phyloP scores from a whole-genome alignment of 2,888 invertebrate species.

The Noctua comes region DNA sequence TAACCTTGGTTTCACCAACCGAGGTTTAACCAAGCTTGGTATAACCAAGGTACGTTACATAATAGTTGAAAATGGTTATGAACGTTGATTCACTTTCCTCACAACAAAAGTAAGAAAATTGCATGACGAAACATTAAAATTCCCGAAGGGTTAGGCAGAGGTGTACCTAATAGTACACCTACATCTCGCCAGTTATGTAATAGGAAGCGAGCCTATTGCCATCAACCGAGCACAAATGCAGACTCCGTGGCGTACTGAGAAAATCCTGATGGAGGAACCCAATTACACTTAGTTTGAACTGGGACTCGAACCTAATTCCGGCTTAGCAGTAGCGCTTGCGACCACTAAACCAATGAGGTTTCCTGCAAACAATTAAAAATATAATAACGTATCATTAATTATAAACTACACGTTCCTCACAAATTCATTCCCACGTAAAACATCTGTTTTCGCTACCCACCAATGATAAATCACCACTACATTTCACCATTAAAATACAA shows the following conservation, averaged over 20 bases:
- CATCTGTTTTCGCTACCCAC: slow-evolving; percentile 35
- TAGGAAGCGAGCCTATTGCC: neutral
- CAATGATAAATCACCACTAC: slow-evolving; percentile 51
- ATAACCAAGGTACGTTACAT: too few species aligned
- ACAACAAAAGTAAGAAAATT: neutral
- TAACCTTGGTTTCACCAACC: too few species aligned
- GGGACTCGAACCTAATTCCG: neutral
- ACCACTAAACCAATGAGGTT: neutral
- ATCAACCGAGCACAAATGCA: neutral
- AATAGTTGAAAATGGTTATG: neutral
- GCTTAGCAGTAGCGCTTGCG: neutral
- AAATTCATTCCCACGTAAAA: slow-evolving; percentile 24
- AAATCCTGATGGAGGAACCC: neutral
- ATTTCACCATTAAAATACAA: slow-evolving; percentile 45
- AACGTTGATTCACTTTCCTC: neutral
- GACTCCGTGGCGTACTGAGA: neutral
- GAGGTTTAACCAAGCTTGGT: too few species aligned
- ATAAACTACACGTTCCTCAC: neutral
- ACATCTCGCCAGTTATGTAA: neutral
- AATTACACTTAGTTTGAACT: neutral
- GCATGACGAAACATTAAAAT: neutral
- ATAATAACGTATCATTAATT: neutral
- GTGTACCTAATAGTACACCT: neutral
- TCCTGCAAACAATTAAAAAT: neutral
- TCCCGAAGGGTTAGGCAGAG: neutral